phyloP scores from a whole-genome alignment of 2,797 vertebrate genomes.

The Microcaecilia unicolor region DNA sequence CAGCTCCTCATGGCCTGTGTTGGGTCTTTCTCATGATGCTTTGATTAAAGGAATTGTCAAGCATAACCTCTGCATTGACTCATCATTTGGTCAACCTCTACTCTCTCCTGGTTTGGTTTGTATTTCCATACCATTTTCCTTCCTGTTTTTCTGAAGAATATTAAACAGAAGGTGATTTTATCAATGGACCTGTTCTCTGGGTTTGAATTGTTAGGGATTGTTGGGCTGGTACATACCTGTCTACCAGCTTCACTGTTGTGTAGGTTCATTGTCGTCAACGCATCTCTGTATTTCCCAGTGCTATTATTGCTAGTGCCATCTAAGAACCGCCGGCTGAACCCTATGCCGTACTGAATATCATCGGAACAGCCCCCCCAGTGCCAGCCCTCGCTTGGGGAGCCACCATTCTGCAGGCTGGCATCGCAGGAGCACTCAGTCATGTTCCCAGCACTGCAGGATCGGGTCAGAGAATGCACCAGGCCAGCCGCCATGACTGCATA shows the following conservation, averaged over 20 bases:
- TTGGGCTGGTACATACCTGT: constrained; percentile 77
- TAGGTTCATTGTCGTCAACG: constrained; percentile 64
- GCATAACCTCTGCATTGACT: too few species aligned
- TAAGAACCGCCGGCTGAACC: constrained; percentile 86
- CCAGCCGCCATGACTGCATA: constrained; percentile 79
- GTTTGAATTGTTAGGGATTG: too few species aligned
- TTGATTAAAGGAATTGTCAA: too few species aligned
- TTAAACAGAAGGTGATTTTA: too few species aligned
- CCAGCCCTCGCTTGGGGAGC: constrained; percentile 71
- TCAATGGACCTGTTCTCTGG: too few species aligned
- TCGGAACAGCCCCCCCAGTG: constrained; percentile 96
- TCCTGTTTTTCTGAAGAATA: too few species aligned
- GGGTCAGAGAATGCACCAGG: constrained; percentile 81
- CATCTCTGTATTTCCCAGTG: constrained; percentile 38
- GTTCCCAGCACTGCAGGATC: constrained; percentile 84
- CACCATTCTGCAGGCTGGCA: constrained; percentile 51
- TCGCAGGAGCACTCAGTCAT: constrained; percentile 89
- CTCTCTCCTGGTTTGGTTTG: too few species aligned
- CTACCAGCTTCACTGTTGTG: constrained; percentile 91
- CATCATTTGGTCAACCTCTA: too few species aligned
- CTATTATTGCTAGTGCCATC: constrained; percentile 51
- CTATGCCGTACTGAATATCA: constrained; percentile 78
- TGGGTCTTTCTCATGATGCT: too few species aligned
- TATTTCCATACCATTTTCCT: too few species aligned
- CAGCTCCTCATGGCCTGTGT: too few species aligned